These are phyloP conservation scores for Syndactyla subalaris DNA, from an alignment of 2,797 vertebrate genomes.

Conservation along the genomic window DNA sequence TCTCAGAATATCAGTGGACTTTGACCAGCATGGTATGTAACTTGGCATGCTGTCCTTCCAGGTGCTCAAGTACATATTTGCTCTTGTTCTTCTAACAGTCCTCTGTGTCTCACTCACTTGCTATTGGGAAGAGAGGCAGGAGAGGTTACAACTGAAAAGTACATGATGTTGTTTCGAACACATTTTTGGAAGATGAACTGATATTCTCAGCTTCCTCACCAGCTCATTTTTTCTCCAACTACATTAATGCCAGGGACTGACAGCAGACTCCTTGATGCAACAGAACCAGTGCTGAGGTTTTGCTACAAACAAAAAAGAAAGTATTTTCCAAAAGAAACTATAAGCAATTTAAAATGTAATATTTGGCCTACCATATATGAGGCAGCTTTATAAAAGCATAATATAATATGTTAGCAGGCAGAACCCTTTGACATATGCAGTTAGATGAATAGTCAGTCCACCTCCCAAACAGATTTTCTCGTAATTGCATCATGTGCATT, in stretches of 20 bases:
- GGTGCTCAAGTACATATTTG: neutral
- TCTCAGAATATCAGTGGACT: slow-evolving; percentile 34
- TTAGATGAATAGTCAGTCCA: neutral
- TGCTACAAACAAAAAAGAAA: neutral
- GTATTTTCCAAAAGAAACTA: neutral
- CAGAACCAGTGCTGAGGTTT: neutral
- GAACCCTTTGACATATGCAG: neutral
- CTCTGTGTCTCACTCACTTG: neutral
- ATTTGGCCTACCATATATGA: neutral
- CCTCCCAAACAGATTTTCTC: neutral
- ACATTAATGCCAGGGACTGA: neutral
- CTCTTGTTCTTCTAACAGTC: neutral
- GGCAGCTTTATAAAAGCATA: neutral
- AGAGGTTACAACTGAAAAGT: slow-evolving; percentile 8
- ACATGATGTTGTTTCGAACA: slow-evolving; percentile 1
- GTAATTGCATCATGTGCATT: neutral
- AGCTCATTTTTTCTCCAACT: neutral
- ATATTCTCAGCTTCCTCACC: neutral
- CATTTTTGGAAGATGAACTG: neutral
- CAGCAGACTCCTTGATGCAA: neutral
- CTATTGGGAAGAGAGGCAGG: neutral
- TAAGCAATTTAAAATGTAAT: neutral
- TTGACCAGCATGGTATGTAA: neutral
- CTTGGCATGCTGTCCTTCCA: neutral
- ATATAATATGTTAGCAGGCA: neutral